Evolutionary conservation across 2,888 invertebrate species (phyloP), one percentile per base, ranked within the genome.

Genomic region (Eilema griseolum): DNA sequence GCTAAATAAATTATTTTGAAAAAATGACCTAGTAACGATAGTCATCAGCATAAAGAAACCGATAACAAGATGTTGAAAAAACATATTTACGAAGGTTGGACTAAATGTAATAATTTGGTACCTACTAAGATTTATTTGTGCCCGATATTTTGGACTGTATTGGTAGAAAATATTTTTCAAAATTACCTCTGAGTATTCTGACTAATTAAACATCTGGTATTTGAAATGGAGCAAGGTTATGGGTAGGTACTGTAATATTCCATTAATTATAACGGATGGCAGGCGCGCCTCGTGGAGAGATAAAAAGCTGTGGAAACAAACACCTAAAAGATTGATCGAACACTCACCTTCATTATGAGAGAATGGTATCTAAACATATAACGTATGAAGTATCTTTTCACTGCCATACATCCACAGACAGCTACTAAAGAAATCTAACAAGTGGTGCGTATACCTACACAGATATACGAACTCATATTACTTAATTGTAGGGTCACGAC

Each of bases 31-130:
- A 68, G 64, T 82, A 80, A 77, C 72, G 78, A 71, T 61, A 61
- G 81, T 16, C 74, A 72, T 82, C 83, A 80, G 56, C 20, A 26
- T 59, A 60, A 68, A 66, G 41, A 67, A 73, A 66, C 24, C 67
- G 73, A 79, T 79, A 81, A 69, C 61, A 73, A 71, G 68, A 14
- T 23, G 26, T 52, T 16, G 57, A 69, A 74, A 65, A 73, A 65
- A 62, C 60, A 59, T 56, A 67, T 73, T 73, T 46, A 26, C 28
- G 61, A 70, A 77, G 68, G 65, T 71, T 62, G 63, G 66, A 77
- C 61, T 59, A 71, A 73, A 81, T 70, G 67, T 52, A 69, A 20
- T 62, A 33, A 23, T 46, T 65, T 16, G 24, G 57, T 56, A 23
- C 12, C 11, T 57, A 57, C 57, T 4, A 16, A 31, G 28, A 60